Base-by-base conservation (phyloP, 1,140 invertebrate species). In the Drosophila ficusphila region DNA sequence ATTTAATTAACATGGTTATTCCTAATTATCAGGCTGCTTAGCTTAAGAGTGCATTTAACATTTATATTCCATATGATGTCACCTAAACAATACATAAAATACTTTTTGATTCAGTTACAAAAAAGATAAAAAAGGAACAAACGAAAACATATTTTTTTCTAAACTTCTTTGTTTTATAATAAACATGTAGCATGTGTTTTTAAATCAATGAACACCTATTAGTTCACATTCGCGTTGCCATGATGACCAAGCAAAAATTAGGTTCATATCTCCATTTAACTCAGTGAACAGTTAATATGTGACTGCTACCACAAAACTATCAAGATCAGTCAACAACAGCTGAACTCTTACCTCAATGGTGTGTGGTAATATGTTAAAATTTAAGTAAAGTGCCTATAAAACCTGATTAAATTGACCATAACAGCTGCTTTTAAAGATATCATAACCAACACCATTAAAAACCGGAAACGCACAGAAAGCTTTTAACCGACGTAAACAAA, bases 281-380 rank as follows among this genome's bases (percentile, higher is more conserved):
- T n/a, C 6, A 19, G 23, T 53, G 8, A 12, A 27, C n/a, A 21
- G 2, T 38, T 38, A 16, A 16, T 18, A 12, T 16, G 18, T 0
- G 8, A 7, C 3, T 27, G 14, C 23, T 39, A 11, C 16, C 21
- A 25, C 9, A 23, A 39, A 56, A 18, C 18, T 4, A 4, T 23
- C 8, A 23, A 1, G 8, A 12, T 34, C 34, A 2, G 16, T 6
- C 12, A 2, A 2, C 14, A 27, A 5, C 21, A 5, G 14, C 49
- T 36, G 9, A 44, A 25, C 16, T 60, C 27, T 60, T 54, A 60
- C n/a, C 54, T n/a, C 2, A 25, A 1, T 16, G 0, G n/a, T 21
- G 18, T 11, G 14, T 21, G 14, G 3, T 9, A 12, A 18, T n/a
- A n/a, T n/a, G n/a, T n/a, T n/a, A 0, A 33, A 19, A 34, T 7